phyloP scores from a whole-genome alignment of 2,797 vertebrate species.

The Xiphorhynchus erythropygius region DNA sequence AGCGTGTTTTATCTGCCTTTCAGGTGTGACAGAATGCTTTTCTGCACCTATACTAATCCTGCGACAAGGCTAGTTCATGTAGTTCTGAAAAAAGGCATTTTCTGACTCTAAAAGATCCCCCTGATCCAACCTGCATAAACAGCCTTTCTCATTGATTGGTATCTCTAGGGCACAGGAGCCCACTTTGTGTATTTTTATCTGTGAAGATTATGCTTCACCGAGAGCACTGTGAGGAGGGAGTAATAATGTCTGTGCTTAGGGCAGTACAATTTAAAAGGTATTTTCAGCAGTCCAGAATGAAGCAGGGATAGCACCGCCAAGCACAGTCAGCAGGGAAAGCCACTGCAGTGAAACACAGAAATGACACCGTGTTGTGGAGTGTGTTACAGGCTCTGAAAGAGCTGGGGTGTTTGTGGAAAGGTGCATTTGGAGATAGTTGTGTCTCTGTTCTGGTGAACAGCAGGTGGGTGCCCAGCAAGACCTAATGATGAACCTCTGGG shows the following conservation, averaged over 20 bases:
- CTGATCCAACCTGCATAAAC: background rate
- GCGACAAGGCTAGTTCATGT: background rate
- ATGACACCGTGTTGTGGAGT: background rate
- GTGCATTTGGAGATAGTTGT: fast-evolving
- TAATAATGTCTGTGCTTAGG: background rate
- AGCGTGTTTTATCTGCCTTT: background rate
- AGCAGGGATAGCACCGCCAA: background rate
- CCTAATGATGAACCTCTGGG: fast-evolving
- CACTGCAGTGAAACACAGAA: background rate
- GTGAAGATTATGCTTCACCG: background rate
- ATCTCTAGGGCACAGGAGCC: background rate
- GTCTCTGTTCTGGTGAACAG: fast-evolving
- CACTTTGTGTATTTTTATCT: background rate
- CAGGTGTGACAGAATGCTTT: background rate
- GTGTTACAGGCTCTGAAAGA: background rate
- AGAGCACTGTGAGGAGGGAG: background rate
- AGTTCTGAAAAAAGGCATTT: background rate
- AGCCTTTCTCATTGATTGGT: background rate
- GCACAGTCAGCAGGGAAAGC: background rate
- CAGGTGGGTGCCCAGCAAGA: fast-evolving
- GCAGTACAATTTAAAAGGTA: background rate
- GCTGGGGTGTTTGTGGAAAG: background rate
- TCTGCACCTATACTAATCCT: background rate
- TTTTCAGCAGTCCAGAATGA: background rate
- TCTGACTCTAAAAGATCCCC: background rate